Evolutionary conservation across 2,797 vertebrate genomes (phyloP).

Genomic region (Rhyacichthys aspro): DNA sequence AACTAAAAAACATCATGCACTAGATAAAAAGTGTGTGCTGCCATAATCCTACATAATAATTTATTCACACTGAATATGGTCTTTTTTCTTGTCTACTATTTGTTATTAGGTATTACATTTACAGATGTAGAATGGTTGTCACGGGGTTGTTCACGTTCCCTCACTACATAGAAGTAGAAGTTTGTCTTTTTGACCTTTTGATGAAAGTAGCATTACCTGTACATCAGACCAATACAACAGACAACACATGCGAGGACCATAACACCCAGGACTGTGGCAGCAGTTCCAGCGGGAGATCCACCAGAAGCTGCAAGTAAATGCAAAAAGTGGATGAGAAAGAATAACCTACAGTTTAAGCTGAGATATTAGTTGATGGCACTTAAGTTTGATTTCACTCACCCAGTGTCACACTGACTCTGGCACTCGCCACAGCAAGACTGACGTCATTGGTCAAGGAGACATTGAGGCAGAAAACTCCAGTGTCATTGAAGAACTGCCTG

Average conservation of each 20-base stretch:
- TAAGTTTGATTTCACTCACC: slow-evolving; percentile 58
- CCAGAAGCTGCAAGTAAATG: slow-evolving; percentile 61
- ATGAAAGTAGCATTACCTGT: slow-evolving; percentile 75
- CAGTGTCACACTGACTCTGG: slow-evolving; percentile 85
- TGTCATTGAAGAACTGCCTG: slow-evolving; percentile 87
- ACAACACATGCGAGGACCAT: slow-evolving; percentile 77
- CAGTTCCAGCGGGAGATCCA: slow-evolving; percentile 72
- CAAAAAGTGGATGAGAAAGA: slow-evolving; percentile 11
- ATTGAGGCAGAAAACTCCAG: slow-evolving; percentile 92
- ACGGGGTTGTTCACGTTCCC: too few relatives aligned
- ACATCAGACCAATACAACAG: slow-evolving; percentile 81
- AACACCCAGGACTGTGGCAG: slow-evolving; percentile 78
- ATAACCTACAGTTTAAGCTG: neutral
- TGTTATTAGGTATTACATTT: too few relatives aligned
- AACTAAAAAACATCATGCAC: too few relatives aligned
- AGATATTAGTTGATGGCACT: slow-evolving; percentile 1
- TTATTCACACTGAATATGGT: too few relatives aligned
- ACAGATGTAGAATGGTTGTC: too few relatives aligned
- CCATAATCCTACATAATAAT: too few relatives aligned
- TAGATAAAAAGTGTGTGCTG: too few relatives aligned
- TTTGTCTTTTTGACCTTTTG: too few relatives aligned
- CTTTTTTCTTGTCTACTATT: too few relatives aligned
- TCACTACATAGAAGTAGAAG: too few relatives aligned
- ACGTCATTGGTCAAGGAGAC: slow-evolving; percentile 90
- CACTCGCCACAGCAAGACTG: slow-evolving; percentile 88